phyloP scores from a whole-genome alignment of 2,113 vertebrate genomes.

The Pelecanus crispus region DNA sequence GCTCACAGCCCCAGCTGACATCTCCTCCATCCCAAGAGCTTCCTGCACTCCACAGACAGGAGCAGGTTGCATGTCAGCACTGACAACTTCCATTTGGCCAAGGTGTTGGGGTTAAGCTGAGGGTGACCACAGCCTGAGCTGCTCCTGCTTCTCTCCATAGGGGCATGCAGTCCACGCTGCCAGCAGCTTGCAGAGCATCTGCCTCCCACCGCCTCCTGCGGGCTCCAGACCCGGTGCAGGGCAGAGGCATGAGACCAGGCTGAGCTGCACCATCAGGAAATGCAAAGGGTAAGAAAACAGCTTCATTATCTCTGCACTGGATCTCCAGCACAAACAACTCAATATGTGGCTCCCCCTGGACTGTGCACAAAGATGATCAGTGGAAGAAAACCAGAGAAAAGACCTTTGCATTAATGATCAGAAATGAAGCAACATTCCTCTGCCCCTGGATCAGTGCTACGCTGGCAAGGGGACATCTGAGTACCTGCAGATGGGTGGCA shows the following conservation, averaged over 20 bases:
- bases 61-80: rapidly evolving
- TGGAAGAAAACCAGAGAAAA: neutral
- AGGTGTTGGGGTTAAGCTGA: neutral
- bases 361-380: neutral
- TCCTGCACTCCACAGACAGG: neutral
- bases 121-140: neutral
- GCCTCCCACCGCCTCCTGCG: neutral
- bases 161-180: neutral
- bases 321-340: constrained; percentile 2
- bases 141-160: neutral
- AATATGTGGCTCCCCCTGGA: neutral
- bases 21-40: neutral
- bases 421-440: neutral
- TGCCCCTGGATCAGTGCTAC: neutral
- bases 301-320: neutral
- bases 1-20: neutral
- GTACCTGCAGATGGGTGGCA: neutral
- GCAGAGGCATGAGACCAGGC: neutral
- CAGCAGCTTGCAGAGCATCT: neutral
- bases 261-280: neutral
- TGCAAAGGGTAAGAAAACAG: neutral
- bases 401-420: neutral
- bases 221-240: neutral
- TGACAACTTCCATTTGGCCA: neutral
- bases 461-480: neutral